These are phyloP conservation scores for Anas platyrhynchos DNA, from an alignment of 2,113 vertebrate genomes.

Conservation along the genomic window DNA sequence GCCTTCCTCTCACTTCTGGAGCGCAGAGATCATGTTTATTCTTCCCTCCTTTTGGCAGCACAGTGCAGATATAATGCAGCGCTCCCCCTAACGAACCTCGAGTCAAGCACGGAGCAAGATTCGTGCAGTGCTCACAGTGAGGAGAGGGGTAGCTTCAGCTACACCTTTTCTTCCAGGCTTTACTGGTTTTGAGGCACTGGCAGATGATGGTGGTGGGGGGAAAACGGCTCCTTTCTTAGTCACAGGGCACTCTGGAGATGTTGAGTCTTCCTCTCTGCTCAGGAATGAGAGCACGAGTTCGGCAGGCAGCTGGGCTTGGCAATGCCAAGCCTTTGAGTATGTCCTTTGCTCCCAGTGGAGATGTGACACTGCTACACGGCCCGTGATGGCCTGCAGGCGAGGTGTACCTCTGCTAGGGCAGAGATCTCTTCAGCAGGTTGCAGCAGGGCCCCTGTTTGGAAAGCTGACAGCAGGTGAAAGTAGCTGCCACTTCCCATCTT, in stretches of 20 bases:
- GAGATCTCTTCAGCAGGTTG: not conserved
- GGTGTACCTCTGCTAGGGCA: not conserved
- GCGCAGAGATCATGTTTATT: not conserved
- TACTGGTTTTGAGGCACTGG: not conserved
- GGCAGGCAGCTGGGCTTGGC: not conserved
- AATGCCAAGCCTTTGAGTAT: not conserved
- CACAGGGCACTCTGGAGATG: not conserved
- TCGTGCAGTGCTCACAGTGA: not conserved
- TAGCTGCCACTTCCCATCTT: not conserved
- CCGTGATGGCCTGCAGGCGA: not conserved
- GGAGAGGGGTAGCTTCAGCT: not conserved
- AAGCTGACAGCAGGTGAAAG: not conserved
- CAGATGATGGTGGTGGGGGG: not conserved
- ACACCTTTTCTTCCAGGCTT: not conserved
- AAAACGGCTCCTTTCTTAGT: not conserved
- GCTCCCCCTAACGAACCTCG: not conserved
- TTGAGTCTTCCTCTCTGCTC: not conserved
- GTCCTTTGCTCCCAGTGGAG: not conserved
- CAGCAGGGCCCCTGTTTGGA: not conserved
- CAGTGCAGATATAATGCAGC: not conserved
- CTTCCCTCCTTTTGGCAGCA: not conserved
- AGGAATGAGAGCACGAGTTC: not conserved
- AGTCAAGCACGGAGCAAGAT: not conserved
- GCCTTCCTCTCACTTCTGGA: not conserved
- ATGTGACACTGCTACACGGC: not conserved